Evolutionary conservation across 2,888 invertebrate species (phyloP), one percentile per base, ranked within the genome.

Genomic region (Kuschelorhynchus macadamiae): DNA sequence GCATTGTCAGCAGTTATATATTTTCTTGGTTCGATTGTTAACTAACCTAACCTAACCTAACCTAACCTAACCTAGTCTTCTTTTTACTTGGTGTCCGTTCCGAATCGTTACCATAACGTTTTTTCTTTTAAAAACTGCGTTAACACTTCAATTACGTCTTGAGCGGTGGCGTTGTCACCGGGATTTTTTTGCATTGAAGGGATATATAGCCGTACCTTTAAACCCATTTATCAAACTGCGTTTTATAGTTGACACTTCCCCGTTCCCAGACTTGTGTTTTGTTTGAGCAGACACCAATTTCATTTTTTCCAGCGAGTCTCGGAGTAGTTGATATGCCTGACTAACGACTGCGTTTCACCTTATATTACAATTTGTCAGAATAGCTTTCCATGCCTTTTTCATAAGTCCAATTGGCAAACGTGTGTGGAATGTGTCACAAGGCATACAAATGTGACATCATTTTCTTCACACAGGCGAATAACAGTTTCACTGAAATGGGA

Each of bases 361-460:
- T n/a, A n/a, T n/a, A n/a, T n/a, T 68, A 57, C 59, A 69, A 47
- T 68, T 50, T 14, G 47, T 53, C 33, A 69, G 20, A 8, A 61
- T 53, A 20, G 5, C 12, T 42, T 73, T 68, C 78, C 75, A 78
- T 8, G 63, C 70, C 30, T 5, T 52, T 68, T 80, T 78, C 62
- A 78, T 59, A 7, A 77, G 75, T 8, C 72, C 46, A 50, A 77
- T 4, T 41, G 41, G 4, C 55, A 59, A 12, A 77, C 50, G 57
- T 80, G 78, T 0, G 78, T 78, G 2, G 73, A 68, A 66, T 80
- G 76, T 33, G 70, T 60, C 7, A 77, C 77, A n/a, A 80, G 64
- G 21, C 71, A 76, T 11, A 80, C 69, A 64, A 81, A 79, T 76
- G 59, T 67, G 78, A 79, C 39, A 47, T 67, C 52, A 78, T 83